Base-by-base conservation (phyloP, 2,113 vertebrate genomes). In the Chlamydotis undulata region DNA sequence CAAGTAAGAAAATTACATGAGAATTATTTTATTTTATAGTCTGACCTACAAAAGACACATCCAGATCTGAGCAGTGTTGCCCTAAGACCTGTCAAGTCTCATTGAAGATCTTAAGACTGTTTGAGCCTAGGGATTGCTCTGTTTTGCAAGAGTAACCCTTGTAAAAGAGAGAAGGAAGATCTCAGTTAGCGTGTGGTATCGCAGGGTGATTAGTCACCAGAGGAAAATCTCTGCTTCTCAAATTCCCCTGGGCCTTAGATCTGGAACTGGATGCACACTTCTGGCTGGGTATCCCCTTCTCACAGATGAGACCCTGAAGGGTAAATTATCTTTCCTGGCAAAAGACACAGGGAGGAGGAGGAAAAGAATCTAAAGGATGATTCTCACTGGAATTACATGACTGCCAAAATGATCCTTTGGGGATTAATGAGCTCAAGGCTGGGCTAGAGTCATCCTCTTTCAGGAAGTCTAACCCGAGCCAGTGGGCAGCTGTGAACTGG, bases 291-390 rank as follows among this genome's bases (percentile, higher is more conserved):
- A 79, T 35, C 25, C 76, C 25, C 31, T 79, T 77, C 65, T 89
- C 49, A 64, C 78, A 78, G 89, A 82, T 0, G 0, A 93, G 69
- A 87, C 49, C 56, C 65, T 76, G 77, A 76, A 91, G 81, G 33
- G 65, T 68, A 61, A 82, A 84, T 93, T 87, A 60, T 71, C 70
- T 84, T 93, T 89, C 33, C 43, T 93, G 81, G 87, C 73, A 60
- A 87, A 93, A 94, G 39, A 28, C 21, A 52, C 1, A 1, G 43
- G 59, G 43, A 87, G 55, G 31, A 87, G 19, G 8, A 60, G 39
- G 39, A 94, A 87, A 56, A 70, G 47, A 53, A 74, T 87, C 68
- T 75, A 78, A 70, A 64, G 26, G 52, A 78, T 56, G 56, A 92
- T 79, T 84, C 69, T 26, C 16, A 57, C 47, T 79, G 50, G 65